Base-by-base conservation (phyloP, 2,888 invertebrate species). In the Sicus ferrugineus region DNA sequence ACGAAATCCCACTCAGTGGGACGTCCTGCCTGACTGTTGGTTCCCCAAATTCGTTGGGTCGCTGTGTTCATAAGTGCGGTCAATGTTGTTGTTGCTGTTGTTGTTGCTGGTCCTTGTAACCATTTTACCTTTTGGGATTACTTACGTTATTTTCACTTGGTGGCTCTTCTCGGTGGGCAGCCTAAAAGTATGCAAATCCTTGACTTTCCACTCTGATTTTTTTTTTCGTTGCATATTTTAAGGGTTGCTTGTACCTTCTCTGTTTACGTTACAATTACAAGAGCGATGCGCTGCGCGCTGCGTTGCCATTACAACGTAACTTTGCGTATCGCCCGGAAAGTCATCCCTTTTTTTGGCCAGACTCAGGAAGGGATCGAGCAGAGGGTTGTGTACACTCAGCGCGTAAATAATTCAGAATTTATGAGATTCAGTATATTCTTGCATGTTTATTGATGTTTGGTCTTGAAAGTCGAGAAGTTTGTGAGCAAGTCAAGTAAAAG, bases 1-100 rank as follows among this genome's bases (percentile, higher is more conserved):
- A 58, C 68, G 21, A 71, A 71, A 66, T 69, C 73, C 72, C 70
- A 54, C 65, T 65, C 69, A 62, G 69, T 31, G 30, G 30, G 19
- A 30, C 31, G 58, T 50, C 50, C 50, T 50, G 50, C n/a, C n/a
- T n/a, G n/a, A n/a, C n/a, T n/a, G n/a, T 11, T 50, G 50, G 9
- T 23, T 50, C 21, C 9, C 50, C 50, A 23, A n/a, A n/a, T 23
- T 42, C 21, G 31, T 58, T 30, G 31, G n/a, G n/a, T n/a, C n/a
- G n/a, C n/a, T n/a, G n/a, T n/a, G n/a, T n/a, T n/a, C n/a, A n/a
- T n/a, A n/a, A n/a, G 30, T 58, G 58, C 14, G 11, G 28, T 26
- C n/a, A 2, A 14, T 58, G 31, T 58, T 58, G 30, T 58, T 56
- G 28, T 11, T 52, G 21, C 26, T 52, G 5, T 52, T 19, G 6